Evolutionary conservation across 2,113 vertebrate species (phyloP).

Genomic region (Bubalus kerabau): DNA sequence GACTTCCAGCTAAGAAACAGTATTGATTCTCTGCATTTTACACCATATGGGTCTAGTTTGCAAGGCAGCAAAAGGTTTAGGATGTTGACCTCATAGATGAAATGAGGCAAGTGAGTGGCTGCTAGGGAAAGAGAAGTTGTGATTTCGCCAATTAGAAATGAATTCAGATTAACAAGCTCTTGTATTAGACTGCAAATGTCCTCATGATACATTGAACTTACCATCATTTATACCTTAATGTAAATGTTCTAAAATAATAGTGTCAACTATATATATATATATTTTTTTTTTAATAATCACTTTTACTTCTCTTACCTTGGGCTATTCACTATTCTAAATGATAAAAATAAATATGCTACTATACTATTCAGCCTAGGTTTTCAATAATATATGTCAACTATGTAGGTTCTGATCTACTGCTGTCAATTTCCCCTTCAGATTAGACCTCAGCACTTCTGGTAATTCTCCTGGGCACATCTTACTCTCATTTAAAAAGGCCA

Average conservation of each 20-base stretch:
- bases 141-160: conserved; percentile 23
- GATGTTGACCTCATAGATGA: background rate
- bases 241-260: conserved; percentile 4
- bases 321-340: background rate
- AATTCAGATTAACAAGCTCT: background rate
- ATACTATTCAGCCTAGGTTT: background rate
- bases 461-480: conserved; percentile 1
- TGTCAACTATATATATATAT: background rate
- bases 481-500: background rate
- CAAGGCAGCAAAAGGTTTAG: background rate
- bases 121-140: background rate
- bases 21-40: conserved; percentile 1
- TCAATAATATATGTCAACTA: background rate
- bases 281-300: background rate
- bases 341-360: background rate
- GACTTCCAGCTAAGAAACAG: background rate
- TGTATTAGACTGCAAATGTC: background rate
- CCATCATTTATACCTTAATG: conserved; percentile 2
- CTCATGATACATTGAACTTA: background rate
- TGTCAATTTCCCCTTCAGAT: background rate
- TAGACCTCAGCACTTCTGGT: background rate
- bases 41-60: background rate
- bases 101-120: background rate
- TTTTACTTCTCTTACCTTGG: background rate
- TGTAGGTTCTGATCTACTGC: background rate